Evolutionary conservation across 2,113 vertebrate genomes (phyloP).

Genomic region (Toxotes chatareus): DNA sequence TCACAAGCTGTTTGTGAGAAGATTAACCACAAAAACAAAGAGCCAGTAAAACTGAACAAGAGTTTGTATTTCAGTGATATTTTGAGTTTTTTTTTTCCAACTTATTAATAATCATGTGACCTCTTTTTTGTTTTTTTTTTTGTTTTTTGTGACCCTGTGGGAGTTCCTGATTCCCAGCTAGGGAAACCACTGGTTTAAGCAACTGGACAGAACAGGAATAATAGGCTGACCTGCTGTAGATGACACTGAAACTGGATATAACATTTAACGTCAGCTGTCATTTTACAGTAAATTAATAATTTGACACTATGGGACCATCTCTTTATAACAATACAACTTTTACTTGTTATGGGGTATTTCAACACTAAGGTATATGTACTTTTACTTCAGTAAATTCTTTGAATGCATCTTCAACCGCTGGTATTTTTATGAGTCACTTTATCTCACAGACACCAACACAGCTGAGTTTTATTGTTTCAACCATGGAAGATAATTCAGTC

Average conservation of each 20-base stretch:
- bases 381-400: not conserved
- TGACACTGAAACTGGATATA: accelerated
- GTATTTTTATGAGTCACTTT: constrained; percentile 3
- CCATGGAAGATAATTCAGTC: not conserved
- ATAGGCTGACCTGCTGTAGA: not conserved
- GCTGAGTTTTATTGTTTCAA: not conserved
- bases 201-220: not conserved
- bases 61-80: not conserved
- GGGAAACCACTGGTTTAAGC: not conserved
- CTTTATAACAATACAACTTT: not conserved
- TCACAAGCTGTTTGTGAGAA: not conserved
- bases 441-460: not conserved
- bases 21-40: not conserved
- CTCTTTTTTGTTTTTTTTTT: not conserved
- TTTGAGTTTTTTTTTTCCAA: not conserved
- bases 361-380: not conserved
- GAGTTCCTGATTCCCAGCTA: not conserved
- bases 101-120: not conserved
- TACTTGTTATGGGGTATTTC: not conserved
- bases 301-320: not conserved
- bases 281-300: not conserved
- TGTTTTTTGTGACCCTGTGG: not conserved
- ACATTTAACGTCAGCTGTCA: not conserved
- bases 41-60: not conserved
- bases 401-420: not conserved